These are phyloP conservation scores for Dusona sp. DNA, from an alignment of 2,888 invertebrate genomes.

Conservation along the genomic window DNA sequence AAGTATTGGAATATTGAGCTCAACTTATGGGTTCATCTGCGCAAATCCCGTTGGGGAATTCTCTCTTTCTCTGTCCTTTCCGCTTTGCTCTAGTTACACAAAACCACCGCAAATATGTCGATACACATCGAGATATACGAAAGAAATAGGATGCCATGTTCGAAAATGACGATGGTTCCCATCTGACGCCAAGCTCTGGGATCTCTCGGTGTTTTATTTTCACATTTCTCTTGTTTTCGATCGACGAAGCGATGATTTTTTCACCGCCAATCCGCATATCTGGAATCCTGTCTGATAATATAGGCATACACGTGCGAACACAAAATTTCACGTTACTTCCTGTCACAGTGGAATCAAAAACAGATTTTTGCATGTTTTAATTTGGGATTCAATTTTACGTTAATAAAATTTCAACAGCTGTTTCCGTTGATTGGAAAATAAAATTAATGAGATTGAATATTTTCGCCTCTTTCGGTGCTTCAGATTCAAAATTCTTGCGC, in stretches of 20 bases:
- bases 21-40: constrained; percentile 47
- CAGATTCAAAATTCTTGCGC: neutral
- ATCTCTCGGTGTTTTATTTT: constrained; percentile 27
- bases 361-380: neutral
- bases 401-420: neutral
- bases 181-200: constrained; percentile 19
- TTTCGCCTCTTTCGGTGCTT: neutral
- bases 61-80: neutral
- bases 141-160: constrained; percentile 53
- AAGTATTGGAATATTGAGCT: constrained; percentile 7
- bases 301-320: neutral
- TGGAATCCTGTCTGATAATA: neutral
- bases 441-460: neutral
- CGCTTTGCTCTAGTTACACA: constrained; percentile 29
- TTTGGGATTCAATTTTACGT: neutral
- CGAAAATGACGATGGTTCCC: constrained; percentile 31
- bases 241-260: constrained; percentile 62
- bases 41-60: constrained; percentile 50
- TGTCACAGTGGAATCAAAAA: neutral
- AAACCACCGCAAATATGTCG: constrained; percentile 38
- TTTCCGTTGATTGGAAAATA: neutral
- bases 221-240: constrained; percentile 41
- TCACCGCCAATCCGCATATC: constrained; percentile 21
- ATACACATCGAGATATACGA: constrained; percentile 49
- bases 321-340: neutral